A percentile compares a stretch with the other conserved stretches of the same genome.
Evolutionary conservation across 2,113 vertebrate species (phyloP).

Genomic region (Cephalopterus ornatus): DNA sequence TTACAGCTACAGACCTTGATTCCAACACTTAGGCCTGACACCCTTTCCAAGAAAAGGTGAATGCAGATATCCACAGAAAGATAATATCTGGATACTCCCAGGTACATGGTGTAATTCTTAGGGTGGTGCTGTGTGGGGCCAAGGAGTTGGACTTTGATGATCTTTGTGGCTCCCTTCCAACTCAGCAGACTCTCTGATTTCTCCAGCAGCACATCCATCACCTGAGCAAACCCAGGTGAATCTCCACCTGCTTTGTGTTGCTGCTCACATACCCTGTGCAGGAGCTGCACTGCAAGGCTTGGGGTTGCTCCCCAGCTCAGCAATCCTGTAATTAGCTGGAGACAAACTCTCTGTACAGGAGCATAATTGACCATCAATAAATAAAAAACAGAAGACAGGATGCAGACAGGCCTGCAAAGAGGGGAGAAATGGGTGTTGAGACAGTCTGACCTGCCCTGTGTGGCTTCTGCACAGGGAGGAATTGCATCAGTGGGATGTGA

Average conservation of each 20-base stretch:
- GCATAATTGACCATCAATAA: background rate
- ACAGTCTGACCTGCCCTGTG: background rate
- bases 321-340: background rate
- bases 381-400: background rate
- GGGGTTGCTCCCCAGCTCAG: background rate
- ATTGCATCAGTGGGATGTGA: background rate
- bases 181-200: background rate
- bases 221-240: background rate
- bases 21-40: fast-evolving
- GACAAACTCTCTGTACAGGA: background rate
- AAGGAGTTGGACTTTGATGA: too few species aligned
- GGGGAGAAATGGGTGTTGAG: background rate
- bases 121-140: too few species aligned
- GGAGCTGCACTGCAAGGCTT: background rate
- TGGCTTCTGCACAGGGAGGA: background rate
- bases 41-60: background rate
- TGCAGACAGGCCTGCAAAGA: background rate
- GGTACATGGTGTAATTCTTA: background rate
- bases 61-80: background rate
- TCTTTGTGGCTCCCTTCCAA: too few species aligned
- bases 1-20: background rate
- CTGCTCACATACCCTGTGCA: background rate
- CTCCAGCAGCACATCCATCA: background rate
- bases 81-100: background rate
- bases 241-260: background rate